Conservation (phyloP, 1,140 invertebrate species). For the Propsilocerus akamusi region DNA sequence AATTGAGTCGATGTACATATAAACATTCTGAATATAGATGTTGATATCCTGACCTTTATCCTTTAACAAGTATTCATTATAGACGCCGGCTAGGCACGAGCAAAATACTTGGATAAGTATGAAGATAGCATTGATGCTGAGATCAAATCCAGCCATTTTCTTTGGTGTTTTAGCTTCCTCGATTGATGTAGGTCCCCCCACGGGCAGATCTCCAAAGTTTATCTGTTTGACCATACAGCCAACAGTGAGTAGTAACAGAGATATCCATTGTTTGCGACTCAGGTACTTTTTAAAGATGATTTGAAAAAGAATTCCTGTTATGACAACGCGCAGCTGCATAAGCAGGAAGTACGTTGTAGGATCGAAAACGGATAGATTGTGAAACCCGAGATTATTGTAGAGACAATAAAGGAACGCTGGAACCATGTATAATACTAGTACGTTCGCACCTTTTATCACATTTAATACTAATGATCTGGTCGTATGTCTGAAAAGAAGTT, state of each 20-base stretch:
- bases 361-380: constrained; percentile 78
- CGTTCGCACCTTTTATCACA: constrained; percentile 34
- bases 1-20: constrained; percentile 92
- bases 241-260: constrained; percentile 63
- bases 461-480: constrained; percentile 30
- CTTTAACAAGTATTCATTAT: constrained; percentile 91
- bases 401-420: constrained; percentile 82
- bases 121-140: constrained; percentile 51
- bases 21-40: constrained; percentile 87
- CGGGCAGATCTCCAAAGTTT: constrained; percentile 30
- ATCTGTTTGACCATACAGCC: constrained; percentile 88
- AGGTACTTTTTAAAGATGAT: constrained; percentile 74
- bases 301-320: constrained; percentile 82
- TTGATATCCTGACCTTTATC: constrained; percentile 61
- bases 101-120: constrained; percentile 73
- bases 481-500: constrained; percentile 26
- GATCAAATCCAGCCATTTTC: constrained; percentile 26
- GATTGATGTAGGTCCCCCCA: constrained; percentile 13
- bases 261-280: constrained; percentile 73
- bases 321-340: constrained; percentile 80
- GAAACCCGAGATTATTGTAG: constrained; percentile 89
- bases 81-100: constrained; percentile 87
- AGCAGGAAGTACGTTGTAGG: constrained; percentile 87
- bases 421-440: constrained; percentile 73
- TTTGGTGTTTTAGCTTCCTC: constrained; percentile 20